A percentile compares a stretch with the other conserved stretches of the same genome.
Evolutionary conservation across 2,113 vertebrate species (phyloP).

Genomic region (Acrocephalus kingi): DNA sequence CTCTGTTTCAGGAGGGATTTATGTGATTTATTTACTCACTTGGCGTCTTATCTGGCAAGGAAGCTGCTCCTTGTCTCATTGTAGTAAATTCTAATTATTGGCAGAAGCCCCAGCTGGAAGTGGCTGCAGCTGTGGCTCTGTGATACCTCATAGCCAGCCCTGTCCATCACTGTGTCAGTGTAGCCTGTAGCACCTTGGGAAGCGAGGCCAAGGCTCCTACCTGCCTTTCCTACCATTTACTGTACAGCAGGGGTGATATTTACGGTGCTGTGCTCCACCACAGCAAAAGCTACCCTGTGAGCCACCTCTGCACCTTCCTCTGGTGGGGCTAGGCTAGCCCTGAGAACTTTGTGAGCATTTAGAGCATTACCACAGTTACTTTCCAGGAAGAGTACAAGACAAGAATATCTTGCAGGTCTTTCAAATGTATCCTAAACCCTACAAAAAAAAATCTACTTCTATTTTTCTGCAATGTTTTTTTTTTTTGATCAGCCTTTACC

Average conservation of each 20-base stretch:
- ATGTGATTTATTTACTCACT: slow-evolving; percentile 4
- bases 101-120: slow-evolving; percentile 18
- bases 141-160: background rate
- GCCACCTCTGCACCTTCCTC: background rate
- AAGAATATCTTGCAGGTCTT: background rate
- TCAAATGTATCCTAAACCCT: background rate
- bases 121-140: slow-evolving; percentile 9
- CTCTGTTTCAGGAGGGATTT: background rate
- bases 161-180: background rate
- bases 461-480: background rate
- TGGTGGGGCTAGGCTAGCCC: background rate
- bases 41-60: background rate
- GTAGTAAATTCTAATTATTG: slow-evolving; percentile 34
- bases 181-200: background rate
- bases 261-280: background rate
- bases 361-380: background rate
- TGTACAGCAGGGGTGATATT: background rate
- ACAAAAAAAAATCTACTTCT: background rate
- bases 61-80: background rate
- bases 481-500: background rate
- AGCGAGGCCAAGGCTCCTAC: background rate
- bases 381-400: background rate
- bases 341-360: background rate
- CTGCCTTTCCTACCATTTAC: background rate
- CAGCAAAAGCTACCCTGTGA: background rate